Evolutionary conservation across 2,888 invertebrate species (phyloP), one percentile per base, ranked within the genome.

Genomic region (Fissipunctia ypsillon): DNA sequence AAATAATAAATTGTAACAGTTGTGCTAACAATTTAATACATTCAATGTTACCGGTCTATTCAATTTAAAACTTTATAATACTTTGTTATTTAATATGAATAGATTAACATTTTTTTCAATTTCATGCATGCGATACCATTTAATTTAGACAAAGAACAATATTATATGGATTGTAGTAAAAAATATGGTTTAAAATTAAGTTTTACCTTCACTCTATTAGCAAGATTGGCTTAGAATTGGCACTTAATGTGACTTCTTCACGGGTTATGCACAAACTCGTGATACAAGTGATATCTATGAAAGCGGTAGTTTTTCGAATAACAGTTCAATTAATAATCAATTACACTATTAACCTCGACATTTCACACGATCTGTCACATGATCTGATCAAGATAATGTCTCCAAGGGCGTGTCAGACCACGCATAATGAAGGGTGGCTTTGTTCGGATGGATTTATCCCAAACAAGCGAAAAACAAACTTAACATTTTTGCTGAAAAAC

Each of bases 21-120:
- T 76, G 79, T 41, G 14, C 35, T 41, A 71, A 52, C 57, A n/a
- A n/a, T 28, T 12, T 16, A 16, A 35, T 10, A 56, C 7, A 31
- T 74, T 22, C 28, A 19, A 16, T 56, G 43, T 16, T 12, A 31
- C 28, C 71, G 14, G 7, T 28, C 41, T 78, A n/a, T 57, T 56
- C 12, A n/a, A 28, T 68, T 31, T 35, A 28, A 54, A 0, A 10
- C 48, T 48, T 43, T 14, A 45, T 2, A 68, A 6, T 50, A 25
- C 4, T 41, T 54, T 43, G 10, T 57, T 16, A 43, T 19, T 14
- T 25, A 5, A 41, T 45, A 59, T 67, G 50, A 72, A 72, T 41
- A 22, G 6, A n/a, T 22, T 25, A 25, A 19, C 19, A n/a, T n/a
- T 38, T 22, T 60, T 38, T 41, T 16, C 5, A 54, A 54, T 43